Evolutionary conservation across 2,113 vertebrate genomes (phyloP).

Genomic region (Amphiprion percula): DNA sequence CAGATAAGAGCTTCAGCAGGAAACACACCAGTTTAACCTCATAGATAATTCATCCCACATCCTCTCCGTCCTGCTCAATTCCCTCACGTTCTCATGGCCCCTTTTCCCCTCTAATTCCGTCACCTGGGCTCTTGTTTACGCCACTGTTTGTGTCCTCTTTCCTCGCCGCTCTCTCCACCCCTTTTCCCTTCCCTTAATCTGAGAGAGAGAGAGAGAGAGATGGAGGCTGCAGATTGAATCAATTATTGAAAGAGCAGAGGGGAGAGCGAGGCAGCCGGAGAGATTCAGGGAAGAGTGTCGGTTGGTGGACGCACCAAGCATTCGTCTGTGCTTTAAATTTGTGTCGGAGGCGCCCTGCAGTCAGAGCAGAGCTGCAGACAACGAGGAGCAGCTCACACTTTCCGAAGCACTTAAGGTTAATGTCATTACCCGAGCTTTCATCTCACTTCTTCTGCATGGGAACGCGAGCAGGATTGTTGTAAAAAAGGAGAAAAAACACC

Average conservation of each 20-base stretch:
- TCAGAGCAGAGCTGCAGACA: slow-evolving; percentile 55
- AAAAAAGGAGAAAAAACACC: slow-evolving; percentile 1
- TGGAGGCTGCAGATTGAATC: slow-evolving; percentile 72
- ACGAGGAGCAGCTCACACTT: slow-evolving; percentile 44
- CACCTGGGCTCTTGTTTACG: slow-evolving; percentile 50
- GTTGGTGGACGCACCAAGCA: slow-evolving; percentile 60
- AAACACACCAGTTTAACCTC: slow-evolving; percentile 73
- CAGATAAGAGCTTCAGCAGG: slow-evolving; percentile 70
- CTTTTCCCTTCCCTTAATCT: slow-evolving; percentile 47
- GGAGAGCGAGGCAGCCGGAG: slow-evolving; percentile 41
- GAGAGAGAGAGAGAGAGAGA: slow-evolving; percentile 55
- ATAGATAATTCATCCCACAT: slow-evolving; percentile 73
- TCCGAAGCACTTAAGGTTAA: slow-evolving; percentile 74
- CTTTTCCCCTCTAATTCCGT: slow-evolving; percentile 23
- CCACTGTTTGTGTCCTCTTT: slow-evolving; percentile 30
- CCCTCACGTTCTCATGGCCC: slow-evolving; percentile 10
- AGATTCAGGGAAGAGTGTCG: slow-evolving; percentile 67
- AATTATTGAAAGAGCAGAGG: slow-evolving; percentile 73
- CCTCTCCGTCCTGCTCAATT: slow-evolving; percentile 26
- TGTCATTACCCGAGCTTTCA: slow-evolving; percentile 57
- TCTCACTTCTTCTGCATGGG: slow-evolving; percentile 37
- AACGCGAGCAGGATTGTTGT: slow-evolving; percentile 27
- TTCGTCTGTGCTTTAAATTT: slow-evolving; percentile 60
- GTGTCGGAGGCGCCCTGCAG: slow-evolving; percentile 55
- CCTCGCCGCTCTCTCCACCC: slow-evolving; percentile 28